Evolutionary conservation across 2,797 vertebrate genomes (phyloP).

Genomic region (Okamejei kenojei): DNA sequence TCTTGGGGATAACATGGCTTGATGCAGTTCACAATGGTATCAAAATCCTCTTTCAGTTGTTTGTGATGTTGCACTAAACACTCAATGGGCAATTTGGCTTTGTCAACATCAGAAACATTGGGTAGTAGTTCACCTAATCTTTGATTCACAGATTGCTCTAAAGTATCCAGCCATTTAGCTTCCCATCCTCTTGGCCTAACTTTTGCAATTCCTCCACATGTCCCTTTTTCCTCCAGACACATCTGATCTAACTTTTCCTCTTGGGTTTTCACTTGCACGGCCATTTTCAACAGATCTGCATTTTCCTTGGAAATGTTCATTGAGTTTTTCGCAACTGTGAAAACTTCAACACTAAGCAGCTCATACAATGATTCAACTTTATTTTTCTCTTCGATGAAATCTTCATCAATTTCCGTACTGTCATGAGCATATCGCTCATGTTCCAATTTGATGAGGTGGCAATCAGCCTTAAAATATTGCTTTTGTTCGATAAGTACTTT

Average conservation of each 20-base stretch:
- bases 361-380: constrained; percentile 58
- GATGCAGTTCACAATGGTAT: constrained; percentile 57
- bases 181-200: constrained; percentile 65
- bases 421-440: constrained; percentile 48
- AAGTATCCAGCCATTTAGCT: constrained; percentile 55
- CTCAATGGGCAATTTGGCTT: constrained; percentile 38
- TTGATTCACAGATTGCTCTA: constrained; percentile 55
- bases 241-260: constrained; percentile 68
- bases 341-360: constrained; percentile 56
- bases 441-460: constrained; percentile 63
- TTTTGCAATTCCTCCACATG: background rate
- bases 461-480: constrained; percentile 56
- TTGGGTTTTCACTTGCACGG: constrained; percentile 59
- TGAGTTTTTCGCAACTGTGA: constrained; percentile 55
- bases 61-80: background rate
- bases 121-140: constrained; percentile 50
- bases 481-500: constrained; percentile 49
- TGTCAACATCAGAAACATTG: constrained; percentile 27
- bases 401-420: constrained; percentile 23
- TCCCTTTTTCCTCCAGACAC: constrained; percentile 41
- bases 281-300: constrained; percentile 57
- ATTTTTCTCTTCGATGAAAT: constrained; percentile 48
- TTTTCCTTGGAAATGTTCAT: constrained; percentile 44
- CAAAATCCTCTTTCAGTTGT: constrained; percentile 67
- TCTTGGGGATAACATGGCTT: constrained; percentile 65